Evolutionary conservation across 2,888 invertebrate genomes (phyloP).

Genomic region (Microplitis deprimator): DNA sequence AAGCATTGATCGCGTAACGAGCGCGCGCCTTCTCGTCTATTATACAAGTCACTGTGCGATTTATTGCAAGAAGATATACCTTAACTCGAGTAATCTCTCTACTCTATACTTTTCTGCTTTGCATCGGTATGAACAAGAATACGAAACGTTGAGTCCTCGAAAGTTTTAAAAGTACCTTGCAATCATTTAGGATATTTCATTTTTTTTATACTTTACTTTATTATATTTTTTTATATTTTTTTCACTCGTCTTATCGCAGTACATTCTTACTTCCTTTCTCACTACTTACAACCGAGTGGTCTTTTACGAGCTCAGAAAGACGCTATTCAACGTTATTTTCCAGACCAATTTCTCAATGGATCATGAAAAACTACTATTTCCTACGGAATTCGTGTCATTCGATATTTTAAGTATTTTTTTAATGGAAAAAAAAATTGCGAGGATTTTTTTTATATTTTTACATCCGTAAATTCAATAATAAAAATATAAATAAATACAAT

Average conservation of each 20-base stretch:
- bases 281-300: slow-evolving; percentile 23
- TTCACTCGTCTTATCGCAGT: background rate
- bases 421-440: background rate
- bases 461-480: background rate
- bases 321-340: slow-evolving; percentile 3
- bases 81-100: background rate
- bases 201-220: background rate
- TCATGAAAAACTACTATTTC: background rate
- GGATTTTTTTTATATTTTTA: background rate
- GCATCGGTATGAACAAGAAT: background rate
- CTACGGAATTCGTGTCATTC: background rate
- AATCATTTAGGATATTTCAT: background rate
- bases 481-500: background rate
- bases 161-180: background rate
- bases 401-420: background rate
- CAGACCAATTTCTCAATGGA: slow-evolving; percentile 12
- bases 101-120: background rate
- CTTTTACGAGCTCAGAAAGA: slow-evolving; percentile 29
- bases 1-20: slow-evolving; percentile 29
- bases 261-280: slow-evolving; percentile 17
- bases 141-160: background rate
- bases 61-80: slow-evolving; percentile 10
- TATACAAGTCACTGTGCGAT: background rate
- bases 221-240: slow-evolving; percentile 3
- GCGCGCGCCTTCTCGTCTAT: slow-evolving; percentile 4